Evolutionary conservation across 1,140 invertebrate species (phyloP).

Genomic region (Sesamia nonagrioides): DNA sequence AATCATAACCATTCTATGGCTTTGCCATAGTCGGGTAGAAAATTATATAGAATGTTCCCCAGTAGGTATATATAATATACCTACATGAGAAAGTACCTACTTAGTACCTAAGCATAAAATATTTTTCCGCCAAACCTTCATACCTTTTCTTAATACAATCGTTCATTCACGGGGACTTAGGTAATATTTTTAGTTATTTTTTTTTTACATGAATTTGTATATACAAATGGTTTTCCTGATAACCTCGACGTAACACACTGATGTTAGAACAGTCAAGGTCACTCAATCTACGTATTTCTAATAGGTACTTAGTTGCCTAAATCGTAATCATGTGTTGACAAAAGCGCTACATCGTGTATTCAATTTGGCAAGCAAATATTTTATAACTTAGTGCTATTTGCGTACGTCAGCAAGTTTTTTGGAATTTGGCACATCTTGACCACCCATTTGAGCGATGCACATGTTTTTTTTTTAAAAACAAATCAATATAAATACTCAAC

Average conservation of each 20-base stretch:
- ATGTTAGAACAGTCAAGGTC: slow-evolving; percentile 25
- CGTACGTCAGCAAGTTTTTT: no score
- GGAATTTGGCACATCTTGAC: no score
- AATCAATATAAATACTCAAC: no score
- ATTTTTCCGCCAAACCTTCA: not conserved
- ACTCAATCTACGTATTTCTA: slow-evolving; percentile 8
- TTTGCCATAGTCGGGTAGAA: no score
- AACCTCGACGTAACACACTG: slow-evolving; percentile 19
- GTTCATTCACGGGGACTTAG: not conserved
- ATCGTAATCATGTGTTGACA: not conserved
- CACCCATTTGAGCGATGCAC: no score
- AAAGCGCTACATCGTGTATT: not conserved
- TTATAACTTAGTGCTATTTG: no score
- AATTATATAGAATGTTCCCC: no score
- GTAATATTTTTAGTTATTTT: not conserved
- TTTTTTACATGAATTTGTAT: not conserved
- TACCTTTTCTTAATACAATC: not conserved
- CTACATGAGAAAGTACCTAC: no score
- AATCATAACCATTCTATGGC: no score
- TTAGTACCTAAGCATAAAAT: not conserved
- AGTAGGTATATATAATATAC: no score
- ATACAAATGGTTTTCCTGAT: slow-evolving; percentile 7
- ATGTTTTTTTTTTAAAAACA: no score
- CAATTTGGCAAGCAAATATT: no score
- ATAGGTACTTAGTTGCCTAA: not conserved